Evolutionary conservation across 92 coral and sea anemone genomes (phyloP).

Genomic region (Palythoa caribaeorum): DNA sequence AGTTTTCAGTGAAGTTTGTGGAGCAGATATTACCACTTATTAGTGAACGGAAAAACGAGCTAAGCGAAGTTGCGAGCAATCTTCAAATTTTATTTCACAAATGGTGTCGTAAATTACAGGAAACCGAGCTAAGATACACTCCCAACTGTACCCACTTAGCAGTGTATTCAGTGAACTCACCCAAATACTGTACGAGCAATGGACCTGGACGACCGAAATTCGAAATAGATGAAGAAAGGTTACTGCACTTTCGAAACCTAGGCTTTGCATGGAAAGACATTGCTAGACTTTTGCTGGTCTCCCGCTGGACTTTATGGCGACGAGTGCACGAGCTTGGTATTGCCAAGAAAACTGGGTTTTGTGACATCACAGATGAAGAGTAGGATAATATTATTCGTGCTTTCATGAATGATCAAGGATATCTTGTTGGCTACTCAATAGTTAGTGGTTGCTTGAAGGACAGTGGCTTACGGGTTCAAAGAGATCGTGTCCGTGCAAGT

Average conservation of each 20-base stretch:
- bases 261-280: constrained; percentile 78
- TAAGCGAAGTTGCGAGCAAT: constrained; percentile 20
- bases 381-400: constrained; percentile 66
- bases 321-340: constrained; percentile 71
- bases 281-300: constrained; percentile 69
- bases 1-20: no score
- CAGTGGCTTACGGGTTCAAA: constrained; percentile 52
- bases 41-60: constrained; percentile 30
- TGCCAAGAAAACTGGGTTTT: constrained; percentile 63
- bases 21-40: no score
- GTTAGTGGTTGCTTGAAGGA: constrained; percentile 69
- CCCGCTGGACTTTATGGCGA: constrained; percentile 82
- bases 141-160: constrained; percentile 71
- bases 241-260: constrained; percentile 67
- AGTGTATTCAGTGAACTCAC: constrained; percentile 58
- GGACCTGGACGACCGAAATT: constrained; percentile 71
- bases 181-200: constrained; percentile 29
- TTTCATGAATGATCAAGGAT: constrained; percentile 72
- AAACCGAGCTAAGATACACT: constrained; percentile 58
- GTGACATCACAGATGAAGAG: constrained; percentile 41
- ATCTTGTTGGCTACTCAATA: constrained; percentile 76
- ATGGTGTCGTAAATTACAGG: constrained; percentile 73
- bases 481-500: constrained; percentile 61
- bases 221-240: constrained; percentile 68
- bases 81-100: constrained; percentile 21